Conservation (phyloP, 2,888 invertebrate species). For the Meliscaeva auricollis region DNA sequence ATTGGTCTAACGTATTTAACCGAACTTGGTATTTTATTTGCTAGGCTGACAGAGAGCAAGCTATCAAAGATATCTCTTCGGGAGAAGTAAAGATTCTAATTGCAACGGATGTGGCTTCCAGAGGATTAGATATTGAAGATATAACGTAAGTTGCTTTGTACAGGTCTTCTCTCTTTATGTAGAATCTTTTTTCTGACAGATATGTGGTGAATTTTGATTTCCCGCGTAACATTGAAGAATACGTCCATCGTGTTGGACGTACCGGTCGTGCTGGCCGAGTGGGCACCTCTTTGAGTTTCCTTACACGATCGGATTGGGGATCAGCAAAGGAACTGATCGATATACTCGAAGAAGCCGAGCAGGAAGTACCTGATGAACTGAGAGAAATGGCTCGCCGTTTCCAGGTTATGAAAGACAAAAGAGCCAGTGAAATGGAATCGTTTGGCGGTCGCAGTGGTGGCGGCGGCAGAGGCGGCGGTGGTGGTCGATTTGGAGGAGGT, state of each 20-base stretch:
- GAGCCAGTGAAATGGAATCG: constrained; percentile 84
- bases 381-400: constrained; percentile 91
- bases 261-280: constrained; percentile 96
- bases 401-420: constrained; percentile 88
- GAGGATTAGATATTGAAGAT: constrained; percentile 96
- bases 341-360: constrained; percentile 94
- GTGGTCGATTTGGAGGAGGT: constrained; percentile 53
- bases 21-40: background rate
- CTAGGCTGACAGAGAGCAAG: constrained; percentile 90
- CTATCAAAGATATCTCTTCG: constrained; percentile 92
- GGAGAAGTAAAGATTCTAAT: constrained; percentile 93
- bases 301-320: constrained; percentile 93
- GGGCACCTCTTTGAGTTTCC: constrained; percentile 92
- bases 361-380: constrained; percentile 92
- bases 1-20: too few species aligned
- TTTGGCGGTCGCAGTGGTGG: constrained; percentile 79
- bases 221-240: constrained; percentile 97
- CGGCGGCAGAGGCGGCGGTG: constrained; percentile 59
- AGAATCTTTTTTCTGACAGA: constrained; percentile 71
- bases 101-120: constrained; percentile 97
- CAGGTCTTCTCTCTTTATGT: background rate
- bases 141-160: constrained; percentile 86
- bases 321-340: constrained; percentile 92
- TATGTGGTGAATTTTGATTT: constrained; percentile 97
- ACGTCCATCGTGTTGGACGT: constrained; percentile 95